A percentile compares a stretch with the other conserved stretches of the same genome.
Conservation (phyloP, 2,797 vertebrate genomes). For the Setipinna tenuifilis region DNA sequence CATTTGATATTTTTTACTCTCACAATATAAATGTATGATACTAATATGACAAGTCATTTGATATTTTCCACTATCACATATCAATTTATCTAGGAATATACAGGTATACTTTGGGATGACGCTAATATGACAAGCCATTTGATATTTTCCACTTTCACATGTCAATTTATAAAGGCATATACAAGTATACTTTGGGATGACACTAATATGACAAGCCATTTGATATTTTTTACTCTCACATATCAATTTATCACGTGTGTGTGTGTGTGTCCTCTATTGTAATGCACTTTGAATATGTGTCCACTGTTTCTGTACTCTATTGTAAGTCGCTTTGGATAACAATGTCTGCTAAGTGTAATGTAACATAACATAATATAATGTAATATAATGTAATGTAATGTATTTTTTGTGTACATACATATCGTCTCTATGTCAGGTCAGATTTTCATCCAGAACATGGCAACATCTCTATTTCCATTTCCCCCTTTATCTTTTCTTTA, state of each 20-base stretch:
- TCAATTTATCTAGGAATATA: too few relatives aligned
- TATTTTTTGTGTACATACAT: neutral
- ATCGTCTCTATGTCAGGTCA: neutral
- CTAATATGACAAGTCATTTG: constrained; percentile 55
- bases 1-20: constrained; percentile 56
- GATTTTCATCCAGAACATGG: neutral
- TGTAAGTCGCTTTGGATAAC: too few relatives aligned
- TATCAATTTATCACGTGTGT: neutral
- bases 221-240: constrained; percentile 53
- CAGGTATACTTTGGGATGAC: constrained; percentile 37
- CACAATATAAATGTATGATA: constrained; percentile 45
- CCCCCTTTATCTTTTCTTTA: neutral
- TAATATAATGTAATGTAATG: too few relatives aligned
- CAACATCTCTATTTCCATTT: neutral
- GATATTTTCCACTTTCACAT: constrained; percentile 51
- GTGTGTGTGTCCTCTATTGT: too few relatives aligned
- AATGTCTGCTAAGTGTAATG: too few relatives aligned
- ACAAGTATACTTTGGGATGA: constrained; percentile 33
- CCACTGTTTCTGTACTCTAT: too few relatives aligned
- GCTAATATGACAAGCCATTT: constrained; percentile 57
- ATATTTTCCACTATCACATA: constrained; percentile 51
- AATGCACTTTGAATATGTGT: too few relatives aligned
- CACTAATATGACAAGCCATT: constrained; percentile 56
- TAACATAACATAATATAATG: too few relatives aligned
- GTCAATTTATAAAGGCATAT: neutral